Evolutionary conservation across 2,797 vertebrate species (phyloP), one percentile per base, ranked within the genome.

Genomic region (Sandelia bainsii): DNA sequence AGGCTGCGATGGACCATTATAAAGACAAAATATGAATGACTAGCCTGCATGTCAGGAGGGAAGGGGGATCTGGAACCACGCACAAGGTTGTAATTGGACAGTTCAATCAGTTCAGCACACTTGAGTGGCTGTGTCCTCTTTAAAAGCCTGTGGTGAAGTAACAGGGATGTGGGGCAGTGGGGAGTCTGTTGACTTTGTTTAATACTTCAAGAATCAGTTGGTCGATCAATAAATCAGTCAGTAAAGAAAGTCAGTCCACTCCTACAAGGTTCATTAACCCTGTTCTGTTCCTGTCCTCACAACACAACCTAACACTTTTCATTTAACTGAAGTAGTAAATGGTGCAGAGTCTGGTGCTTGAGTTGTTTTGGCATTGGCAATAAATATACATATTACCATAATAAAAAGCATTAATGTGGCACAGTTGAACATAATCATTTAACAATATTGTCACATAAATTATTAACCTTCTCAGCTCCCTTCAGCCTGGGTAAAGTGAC

Each of bases 341-440:
- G 77, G 64, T 34, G 32, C 64, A 77, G 76, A 81, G 66, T 75
- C 72, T 25, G 72, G 57, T 56, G 75, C 63, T 75, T 14, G 39
- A 67, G 10, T 84, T 64, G 63, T 87, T 91, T 91, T 91, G 89
- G 88, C 87, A 79, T 91, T 80, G 80, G 4, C 50, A 85, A 91
- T 90, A 89, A 92, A 92, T 86, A 90, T 59, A 88, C 61, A 85
- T 87, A 69, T 77, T 75, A 63, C 82, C 82, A 40, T 85, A 56
- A 77, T 77, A 82, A 89, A 85, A 90, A 82, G 82, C 50, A 6
- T 79, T 73, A 69, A 83, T 85, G 88, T 92, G 84, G 88, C 88
- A 91, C 84, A 82, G 70, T 87, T 87, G 80, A 91, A 88, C 87
- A 86, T 76, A 84, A 92, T 89, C 77, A 82, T 91, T 83, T 48